phyloP scores from a whole-genome alignment of 2,113 vertebrate genomes.

The Eulemur rufifrons region DNA sequence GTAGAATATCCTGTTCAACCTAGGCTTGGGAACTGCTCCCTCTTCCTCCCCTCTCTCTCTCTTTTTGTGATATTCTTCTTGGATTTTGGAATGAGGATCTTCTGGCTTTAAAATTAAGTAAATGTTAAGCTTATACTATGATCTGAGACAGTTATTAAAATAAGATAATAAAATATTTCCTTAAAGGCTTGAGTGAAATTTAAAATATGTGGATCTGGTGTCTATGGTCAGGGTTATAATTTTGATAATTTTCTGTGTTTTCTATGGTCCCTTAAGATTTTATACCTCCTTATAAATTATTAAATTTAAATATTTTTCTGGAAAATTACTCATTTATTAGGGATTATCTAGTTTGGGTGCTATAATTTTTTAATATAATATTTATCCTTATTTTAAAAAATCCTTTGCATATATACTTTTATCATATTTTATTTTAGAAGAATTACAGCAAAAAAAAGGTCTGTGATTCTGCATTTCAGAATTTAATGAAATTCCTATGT shows the following conservation, averaged over 20 bases:
- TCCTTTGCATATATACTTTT: neutral
- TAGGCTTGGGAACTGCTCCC: neutral
- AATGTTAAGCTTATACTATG: neutral
- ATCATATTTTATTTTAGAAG: neutral
- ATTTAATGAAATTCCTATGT: neutral
- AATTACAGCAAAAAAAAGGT: neutral
- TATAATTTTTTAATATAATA: neutral
- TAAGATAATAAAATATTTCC: neutral
- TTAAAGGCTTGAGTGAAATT: neutral
- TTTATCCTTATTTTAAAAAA: neutral
- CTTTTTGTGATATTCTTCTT: neutral
- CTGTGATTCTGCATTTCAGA: neutral
- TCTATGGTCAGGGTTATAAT: neutral
- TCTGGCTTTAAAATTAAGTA: neutral
- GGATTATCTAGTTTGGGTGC: neutral
- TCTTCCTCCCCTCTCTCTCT: neutral
- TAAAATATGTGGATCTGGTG: neutral
- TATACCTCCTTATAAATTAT: neutral
- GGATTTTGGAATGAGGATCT: neutral
- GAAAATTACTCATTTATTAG: neutral
- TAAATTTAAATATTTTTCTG: neutral
- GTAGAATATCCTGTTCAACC: neutral
- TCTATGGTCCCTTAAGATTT: neutral
- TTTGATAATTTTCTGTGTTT: neutral
- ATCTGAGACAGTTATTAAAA: neutral